A percentile compares a stretch with the other conserved stretches of the same genome.
phyloP scores from a whole-genome alignment of 2,888 invertebrate genomes.

The Tipula helvola region DNA sequence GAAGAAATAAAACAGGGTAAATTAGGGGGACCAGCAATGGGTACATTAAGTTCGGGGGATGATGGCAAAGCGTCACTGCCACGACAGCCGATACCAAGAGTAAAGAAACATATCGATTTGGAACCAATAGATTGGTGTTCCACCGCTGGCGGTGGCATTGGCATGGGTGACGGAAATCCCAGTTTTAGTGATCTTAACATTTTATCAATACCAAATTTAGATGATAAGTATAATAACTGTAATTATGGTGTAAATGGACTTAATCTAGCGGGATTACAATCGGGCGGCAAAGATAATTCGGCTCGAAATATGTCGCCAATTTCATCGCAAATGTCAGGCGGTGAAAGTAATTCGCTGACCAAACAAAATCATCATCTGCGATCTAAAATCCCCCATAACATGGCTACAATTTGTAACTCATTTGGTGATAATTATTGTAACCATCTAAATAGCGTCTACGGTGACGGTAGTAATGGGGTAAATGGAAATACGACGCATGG shows the following conservation, averaged over 20 bases:
- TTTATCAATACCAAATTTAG: constrained; percentile 15
- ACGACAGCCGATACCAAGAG: constrained; percentile 54
- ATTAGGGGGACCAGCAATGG: constrained; percentile 42
- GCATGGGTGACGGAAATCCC: constrained; percentile 22
- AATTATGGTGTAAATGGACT: constrained; percentile 22
- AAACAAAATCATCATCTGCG: constrained; percentile 22
- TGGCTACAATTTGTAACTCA: constrained; percentile 17
- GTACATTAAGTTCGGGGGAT: constrained; percentile 39
- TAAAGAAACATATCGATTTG: constrained; percentile 50
- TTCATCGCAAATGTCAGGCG: constrained; percentile 22
- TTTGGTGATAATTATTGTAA: constrained; percentile 17
- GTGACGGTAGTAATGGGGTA: constrained; percentile 5
- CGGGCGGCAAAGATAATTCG: constrained; percentile 14
- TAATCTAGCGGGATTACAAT: constrained; percentile 17
- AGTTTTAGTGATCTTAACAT: constrained; percentile 30
- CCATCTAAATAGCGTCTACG: constrained; percentile 12
- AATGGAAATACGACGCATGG: not conserved
- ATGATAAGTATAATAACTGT: constrained; percentile 22
- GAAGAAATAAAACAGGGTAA: constrained; percentile 81
- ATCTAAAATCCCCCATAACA: constrained; percentile 20
- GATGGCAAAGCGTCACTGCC: constrained; percentile 34
- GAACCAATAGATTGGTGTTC: constrained; percentile 39
- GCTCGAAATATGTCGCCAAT: constrained; percentile 23
- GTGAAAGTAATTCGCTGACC: constrained; percentile 25
- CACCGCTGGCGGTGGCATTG: constrained; percentile 22